Percentiles rank a stretch among this genome's conserved stretches.
Evolutionary conservation across 1,140 invertebrate species (phyloP).

Genomic region (Aphaenogaster ashmeadi): DNA sequence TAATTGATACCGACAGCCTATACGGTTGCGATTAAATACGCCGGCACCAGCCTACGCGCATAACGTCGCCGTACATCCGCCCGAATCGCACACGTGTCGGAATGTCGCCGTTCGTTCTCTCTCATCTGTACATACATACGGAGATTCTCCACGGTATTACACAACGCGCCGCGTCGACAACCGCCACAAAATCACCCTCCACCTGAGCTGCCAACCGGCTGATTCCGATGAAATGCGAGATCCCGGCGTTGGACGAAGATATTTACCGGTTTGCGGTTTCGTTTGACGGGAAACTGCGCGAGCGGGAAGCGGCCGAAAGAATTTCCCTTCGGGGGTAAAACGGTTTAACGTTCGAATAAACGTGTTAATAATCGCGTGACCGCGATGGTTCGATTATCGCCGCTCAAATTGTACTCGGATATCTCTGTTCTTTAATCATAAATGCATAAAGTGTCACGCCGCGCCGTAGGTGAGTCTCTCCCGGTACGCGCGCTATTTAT

Average conservation of each 20-base stretch:
- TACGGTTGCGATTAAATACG: slow-evolving; percentile 40
- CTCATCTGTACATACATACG: not conserved
- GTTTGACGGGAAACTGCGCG: not conserved
- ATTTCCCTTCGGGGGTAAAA: slow-evolving; percentile 9
- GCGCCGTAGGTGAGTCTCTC: not conserved
- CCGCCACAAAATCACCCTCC: slow-evolving; percentile 14
- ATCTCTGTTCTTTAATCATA: slow-evolving; percentile 7
- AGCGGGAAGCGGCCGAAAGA: not conserved
- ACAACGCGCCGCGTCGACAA: slow-evolving; percentile 27
- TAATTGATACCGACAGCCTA: slow-evolving; percentile 52
- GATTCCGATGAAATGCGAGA: slow-evolving; percentile 37
- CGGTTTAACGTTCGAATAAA: slow-evolving; percentile 29
- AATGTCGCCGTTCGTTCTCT: slow-evolving; percentile 45
- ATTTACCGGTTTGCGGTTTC: not conserved
- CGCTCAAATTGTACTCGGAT: not conserved
- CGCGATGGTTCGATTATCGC: not conserved
- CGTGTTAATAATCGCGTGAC: slow-evolving; percentile 1
- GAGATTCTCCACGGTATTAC: slow-evolving; percentile 35
- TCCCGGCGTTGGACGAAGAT: not conserved
- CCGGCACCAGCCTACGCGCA: not conserved
- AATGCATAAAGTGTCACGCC: not conserved
- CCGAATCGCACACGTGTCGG: slow-evolving; percentile 40
- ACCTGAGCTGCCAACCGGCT: not conserved
- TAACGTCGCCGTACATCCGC: slow-evolving; percentile 19
- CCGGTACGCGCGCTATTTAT: not conserved